Percentiles rank a stretch among this genome's conserved stretches.
Evolutionary conservation across 1,140 invertebrate genomes (phyloP).

Genomic region (Coelopa frigida): DNA sequence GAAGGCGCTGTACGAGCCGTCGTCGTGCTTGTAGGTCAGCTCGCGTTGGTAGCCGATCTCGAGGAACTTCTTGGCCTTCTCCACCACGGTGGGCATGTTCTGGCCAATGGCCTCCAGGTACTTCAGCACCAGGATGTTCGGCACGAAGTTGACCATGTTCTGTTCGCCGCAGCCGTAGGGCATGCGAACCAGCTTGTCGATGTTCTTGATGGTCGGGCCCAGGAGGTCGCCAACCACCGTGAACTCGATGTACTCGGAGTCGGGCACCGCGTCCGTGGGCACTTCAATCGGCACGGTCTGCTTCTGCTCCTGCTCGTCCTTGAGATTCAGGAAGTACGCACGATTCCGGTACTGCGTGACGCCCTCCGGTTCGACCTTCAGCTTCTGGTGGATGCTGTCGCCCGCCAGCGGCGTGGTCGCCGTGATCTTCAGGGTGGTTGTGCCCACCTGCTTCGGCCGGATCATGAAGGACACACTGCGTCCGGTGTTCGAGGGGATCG

Average conservation of each 20-base stretch:
- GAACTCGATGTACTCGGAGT: conserved; percentile 64
- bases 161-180: conserved; percentile 92
- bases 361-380: conserved; percentile 73
- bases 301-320: conserved; percentile 48
- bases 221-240: conserved; percentile 70
- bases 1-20: conserved; percentile 95
- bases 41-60: conserved; percentile 88
- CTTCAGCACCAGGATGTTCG: conserved; percentile 78
- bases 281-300: conserved; percentile 59
- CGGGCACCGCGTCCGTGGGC: conserved; percentile 61
- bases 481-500: conserved; percentile 61
- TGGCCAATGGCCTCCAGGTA: conserved; percentile 51
- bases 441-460: conserved; percentile 63
- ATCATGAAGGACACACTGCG: conserved; percentile 75
- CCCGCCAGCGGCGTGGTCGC: conserved; percentile 62
- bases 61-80: conserved; percentile 63
- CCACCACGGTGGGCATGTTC: conserved; percentile 21
- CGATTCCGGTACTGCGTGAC: conserved; percentile 70
- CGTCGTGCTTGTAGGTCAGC: conserved; percentile 76
- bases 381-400: conserved; percentile 63
- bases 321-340: conserved; percentile 67
- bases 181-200: conserved; percentile 70
- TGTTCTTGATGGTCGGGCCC: conserved; percentile 67
- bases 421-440: conserved; percentile 65
- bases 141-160: conserved; percentile 89